These are phyloP conservation scores for Hoplodrina ambigua DNA, from an alignment of 2,888 invertebrate genomes.

Conservation along the genomic window DNA sequence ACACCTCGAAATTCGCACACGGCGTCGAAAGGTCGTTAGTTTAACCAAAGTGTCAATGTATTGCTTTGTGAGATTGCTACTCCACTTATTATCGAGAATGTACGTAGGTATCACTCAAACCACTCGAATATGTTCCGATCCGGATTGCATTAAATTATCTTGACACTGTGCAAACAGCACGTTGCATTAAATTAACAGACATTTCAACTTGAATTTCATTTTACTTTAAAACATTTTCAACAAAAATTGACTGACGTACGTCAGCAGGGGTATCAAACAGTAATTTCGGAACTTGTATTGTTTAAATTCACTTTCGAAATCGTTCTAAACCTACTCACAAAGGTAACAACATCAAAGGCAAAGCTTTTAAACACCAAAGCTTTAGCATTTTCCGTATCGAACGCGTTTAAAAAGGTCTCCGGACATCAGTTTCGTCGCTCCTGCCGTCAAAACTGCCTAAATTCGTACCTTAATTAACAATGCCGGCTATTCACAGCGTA, in stretches of 20 bases:
- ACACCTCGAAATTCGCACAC: too few relatives aligned
- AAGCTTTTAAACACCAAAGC: conserved; percentile 13
- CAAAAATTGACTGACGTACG: conserved; percentile 6
- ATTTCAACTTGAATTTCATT: conserved; percentile 26
- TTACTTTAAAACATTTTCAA: conserved; percentile 21
- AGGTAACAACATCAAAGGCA: conserved; percentile 38
- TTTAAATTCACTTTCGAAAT: conserved; percentile 21
- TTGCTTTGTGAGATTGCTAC: too few relatives aligned
- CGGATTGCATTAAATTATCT: conserved; percentile 19
- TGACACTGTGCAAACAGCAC: conserved; percentile 15
- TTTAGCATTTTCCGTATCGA: conserved; percentile 21
- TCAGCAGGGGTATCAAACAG: conserved; percentile 15
- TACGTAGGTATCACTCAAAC: neutral
- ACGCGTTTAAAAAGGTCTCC: conserved; percentile 33
- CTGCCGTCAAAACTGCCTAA: conserved; percentile 50
- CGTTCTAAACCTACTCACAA: conserved; percentile 5
- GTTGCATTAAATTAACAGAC: conserved; percentile 12
- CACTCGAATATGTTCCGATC: neutral
- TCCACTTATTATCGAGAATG: too few relatives aligned
- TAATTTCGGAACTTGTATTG: conserved; percentile 30
- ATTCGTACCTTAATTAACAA: conserved; percentile 58
- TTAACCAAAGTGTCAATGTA: too few relatives aligned
- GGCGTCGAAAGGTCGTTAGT: too few relatives aligned
- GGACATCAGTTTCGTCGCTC: conserved; percentile 25
- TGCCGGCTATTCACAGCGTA: conserved; percentile 39